Evolutionary conservation across 2,888 invertebrate genomes (phyloP).

Genomic region (Calameuta pallipes): DNA sequence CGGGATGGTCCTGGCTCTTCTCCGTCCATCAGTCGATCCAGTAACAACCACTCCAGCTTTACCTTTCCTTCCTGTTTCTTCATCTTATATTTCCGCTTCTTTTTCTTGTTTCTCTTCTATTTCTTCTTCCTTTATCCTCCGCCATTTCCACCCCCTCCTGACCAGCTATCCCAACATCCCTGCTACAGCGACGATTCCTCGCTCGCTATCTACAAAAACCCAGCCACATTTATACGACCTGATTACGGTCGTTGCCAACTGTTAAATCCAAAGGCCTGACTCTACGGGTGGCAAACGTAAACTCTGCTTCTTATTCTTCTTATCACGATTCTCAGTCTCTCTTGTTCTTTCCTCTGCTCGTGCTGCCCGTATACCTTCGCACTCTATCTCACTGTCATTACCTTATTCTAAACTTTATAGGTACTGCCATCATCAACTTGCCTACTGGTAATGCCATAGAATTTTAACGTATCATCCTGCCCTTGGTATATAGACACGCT

Average conservation of each 20-base stretch:
- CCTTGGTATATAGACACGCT: too few species aligned
- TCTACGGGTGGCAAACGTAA: too few species aligned
- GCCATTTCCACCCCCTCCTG: conserved; percentile 10
- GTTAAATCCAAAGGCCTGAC: conserved; percentile 12
- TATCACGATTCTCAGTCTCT: too few species aligned
- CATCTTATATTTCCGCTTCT: conserved; percentile 1
- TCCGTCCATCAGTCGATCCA: conserved; percentile 2
- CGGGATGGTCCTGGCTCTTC: conserved; percentile 24
- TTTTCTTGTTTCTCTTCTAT: background rate
- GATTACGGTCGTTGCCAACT: conserved; percentile 47
- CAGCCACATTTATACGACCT: conserved; percentile 52
- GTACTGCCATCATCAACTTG: too few species aligned
- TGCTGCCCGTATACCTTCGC: too few species aligned
- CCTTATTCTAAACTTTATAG: too few species aligned
- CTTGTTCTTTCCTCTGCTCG: too few species aligned
- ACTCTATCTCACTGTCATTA: too few species aligned
- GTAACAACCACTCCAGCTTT: too few species aligned
- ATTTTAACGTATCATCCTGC: too few species aligned
- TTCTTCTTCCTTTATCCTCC: conserved; percentile 16
- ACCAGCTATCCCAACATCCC: background rate
- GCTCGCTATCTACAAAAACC: conserved; percentile 45
- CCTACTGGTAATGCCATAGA: too few species aligned
- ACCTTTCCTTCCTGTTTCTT: background rate
- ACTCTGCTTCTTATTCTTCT: too few species aligned
- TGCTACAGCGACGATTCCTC: background rate